phyloP scores from a whole-genome alignment of 1,140 invertebrate species.

The Homarus americanus region DNA sequence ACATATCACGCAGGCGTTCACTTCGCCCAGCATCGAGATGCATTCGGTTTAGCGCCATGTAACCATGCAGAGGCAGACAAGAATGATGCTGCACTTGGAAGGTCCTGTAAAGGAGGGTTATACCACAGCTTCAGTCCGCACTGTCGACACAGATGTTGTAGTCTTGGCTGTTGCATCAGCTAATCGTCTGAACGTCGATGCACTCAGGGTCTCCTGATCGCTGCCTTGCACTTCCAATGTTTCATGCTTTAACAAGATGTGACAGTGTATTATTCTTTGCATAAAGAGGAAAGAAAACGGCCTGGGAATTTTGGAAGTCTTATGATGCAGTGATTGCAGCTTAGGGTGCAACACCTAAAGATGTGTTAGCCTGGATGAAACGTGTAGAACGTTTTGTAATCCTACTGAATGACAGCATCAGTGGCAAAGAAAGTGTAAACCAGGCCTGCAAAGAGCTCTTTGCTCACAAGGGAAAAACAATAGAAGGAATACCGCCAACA shows the following conservation, averaged over 20 bases:
- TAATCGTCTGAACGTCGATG: not conserved
- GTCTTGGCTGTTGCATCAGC: slow-evolving; percentile 25
- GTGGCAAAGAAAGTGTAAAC: too few species aligned
- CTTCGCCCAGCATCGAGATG: not conserved
- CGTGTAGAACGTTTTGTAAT: too few species aligned
- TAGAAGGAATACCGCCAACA: too few species aligned
- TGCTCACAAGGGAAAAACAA: too few species aligned
- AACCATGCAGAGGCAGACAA: slow-evolving; percentile 29
- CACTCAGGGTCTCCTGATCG: not conserved
- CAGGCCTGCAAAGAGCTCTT: too few species aligned
- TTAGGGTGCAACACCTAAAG: too few species aligned
- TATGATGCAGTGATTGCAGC: too few species aligned
- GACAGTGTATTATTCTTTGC: too few species aligned
- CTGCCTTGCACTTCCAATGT: not conserved
- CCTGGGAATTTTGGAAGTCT: too few species aligned
- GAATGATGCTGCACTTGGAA: slow-evolving; percentile 19
- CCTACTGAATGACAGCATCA: too few species aligned
- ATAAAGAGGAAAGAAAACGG: too few species aligned
- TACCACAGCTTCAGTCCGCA: not conserved
- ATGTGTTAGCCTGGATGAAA: too few species aligned
- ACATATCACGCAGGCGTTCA: not conserved
- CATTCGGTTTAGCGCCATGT: not conserved
- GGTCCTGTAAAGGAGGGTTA: slow-evolving; percentile 14
- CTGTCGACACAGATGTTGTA: slow-evolving; percentile 32
- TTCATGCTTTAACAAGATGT: slow-evolving; percentile 59